Base-by-base conservation (phyloP, 2,888 invertebrate species). In the Acanthosoma haemorrhoidale region DNA sequence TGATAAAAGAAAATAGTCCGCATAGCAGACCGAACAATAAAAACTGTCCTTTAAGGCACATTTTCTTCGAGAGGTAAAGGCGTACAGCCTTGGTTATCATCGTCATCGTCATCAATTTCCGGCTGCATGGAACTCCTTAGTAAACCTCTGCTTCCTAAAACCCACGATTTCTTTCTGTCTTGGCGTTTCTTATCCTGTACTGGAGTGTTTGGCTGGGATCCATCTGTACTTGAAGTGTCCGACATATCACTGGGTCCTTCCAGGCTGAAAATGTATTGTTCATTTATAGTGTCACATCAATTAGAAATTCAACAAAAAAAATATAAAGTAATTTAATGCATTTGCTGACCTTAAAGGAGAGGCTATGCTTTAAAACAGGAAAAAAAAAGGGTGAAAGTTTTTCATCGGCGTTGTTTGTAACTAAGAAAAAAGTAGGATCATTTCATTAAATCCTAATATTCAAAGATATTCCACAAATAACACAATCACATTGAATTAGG, bases 141-240 rank as follows among this genome's bases (percentile, higher is more conserved):
- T n/a, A 21, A 21, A 51, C 51, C n/a, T n/a, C n/a, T n/a, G n/a
- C n/a, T n/a, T n/a, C n/a, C n/a, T n/a, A 36, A n/a, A n/a, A 60
- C 15, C 36, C 60, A 36, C 2, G 41, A 32, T 64, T 38, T 64
- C 13, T 32, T 34, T 51, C 51, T 29, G 25, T 59, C 29, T 68
- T 71, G 39, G 18, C 74, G 71, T 51, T 75, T 75, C 59, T 61
- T 41, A 13, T 73, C 75, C 60, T 75, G 74, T 9, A 73, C 71
- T 21, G 75, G 75, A 18, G 75, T 75, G 34, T 70, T 71, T 11
- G 73, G 72, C 3, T 71, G 68, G 6, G 75, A 75, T 38, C 71
- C 71, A 38, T 73, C 72, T 16, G 70, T 70, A 32, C 71, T 71
- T 13, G 70, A 73, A 25, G 67, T 58, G 58, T 73, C 73, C 8